phyloP scores from a whole-genome alignment of 2,888 invertebrate species.

The Frankliniella fusca region DNA sequence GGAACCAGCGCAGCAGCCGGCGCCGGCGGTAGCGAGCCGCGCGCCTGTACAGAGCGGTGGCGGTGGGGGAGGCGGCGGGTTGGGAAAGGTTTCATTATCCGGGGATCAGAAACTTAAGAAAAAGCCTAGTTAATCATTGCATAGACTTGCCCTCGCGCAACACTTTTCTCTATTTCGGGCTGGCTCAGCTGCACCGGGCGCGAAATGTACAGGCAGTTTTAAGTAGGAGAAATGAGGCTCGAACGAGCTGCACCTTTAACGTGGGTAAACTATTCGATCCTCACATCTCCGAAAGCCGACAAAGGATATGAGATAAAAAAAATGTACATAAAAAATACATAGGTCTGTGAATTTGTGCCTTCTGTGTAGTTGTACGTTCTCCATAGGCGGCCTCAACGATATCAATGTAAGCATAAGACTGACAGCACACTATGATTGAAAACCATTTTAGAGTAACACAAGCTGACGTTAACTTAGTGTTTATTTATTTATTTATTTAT shows the following conservation, averaged over 20 bases:
- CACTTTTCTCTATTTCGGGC: not conserved
- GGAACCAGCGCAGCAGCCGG: not conserved
- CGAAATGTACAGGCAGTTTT: too few species aligned
- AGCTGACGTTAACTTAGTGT: not conserved
- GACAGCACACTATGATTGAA: not conserved
- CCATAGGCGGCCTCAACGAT: not conserved
- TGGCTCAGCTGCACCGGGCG: too few species aligned
- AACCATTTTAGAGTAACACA: not conserved
- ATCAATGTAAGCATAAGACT: not conserved
- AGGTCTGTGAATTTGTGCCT: too few species aligned
- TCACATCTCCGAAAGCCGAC: too few species aligned
- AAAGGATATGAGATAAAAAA: not conserved
- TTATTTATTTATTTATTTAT: not conserved
- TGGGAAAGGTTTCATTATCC: not conserved
- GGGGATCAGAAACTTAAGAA: not conserved
- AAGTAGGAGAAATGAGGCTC: too few species aligned
- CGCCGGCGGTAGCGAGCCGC: not conserved
- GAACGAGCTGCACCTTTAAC: too few species aligned
- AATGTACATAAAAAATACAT: too few species aligned
- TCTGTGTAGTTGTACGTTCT: not conserved
- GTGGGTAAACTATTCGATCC: too few species aligned
- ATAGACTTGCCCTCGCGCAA: not conserved
- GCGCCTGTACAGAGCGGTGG: not conserved
- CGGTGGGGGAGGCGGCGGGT: not conserved
- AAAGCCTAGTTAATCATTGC: not conserved